Evolutionary conservation across 2,113 vertebrate genomes (phyloP).

Genomic region (Crotalus horridus): DNA sequence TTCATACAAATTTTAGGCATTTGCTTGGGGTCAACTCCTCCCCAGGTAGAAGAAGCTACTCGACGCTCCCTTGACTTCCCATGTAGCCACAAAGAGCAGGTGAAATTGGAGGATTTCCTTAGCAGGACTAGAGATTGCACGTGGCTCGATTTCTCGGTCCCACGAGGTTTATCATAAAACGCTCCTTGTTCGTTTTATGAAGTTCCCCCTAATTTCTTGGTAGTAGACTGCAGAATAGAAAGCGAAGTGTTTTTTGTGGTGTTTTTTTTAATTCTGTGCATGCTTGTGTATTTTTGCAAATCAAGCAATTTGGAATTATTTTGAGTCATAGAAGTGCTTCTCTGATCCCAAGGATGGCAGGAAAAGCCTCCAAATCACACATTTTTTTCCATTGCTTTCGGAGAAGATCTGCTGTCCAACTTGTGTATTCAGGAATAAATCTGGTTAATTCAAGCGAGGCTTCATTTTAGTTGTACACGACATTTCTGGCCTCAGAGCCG

Average conservation of each 20-base stretch:
- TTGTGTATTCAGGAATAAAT: background rate
- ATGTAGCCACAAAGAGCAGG: background rate
- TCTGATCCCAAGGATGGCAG: background rate
- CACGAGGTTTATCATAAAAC: background rate
- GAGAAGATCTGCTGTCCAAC: background rate
- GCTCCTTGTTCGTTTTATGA: background rate
- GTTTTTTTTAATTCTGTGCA: background rate
- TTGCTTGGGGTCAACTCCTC: background rate
- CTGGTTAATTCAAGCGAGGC: background rate
- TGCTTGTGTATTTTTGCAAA: conserved; percentile 19
- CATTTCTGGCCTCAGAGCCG: background rate
- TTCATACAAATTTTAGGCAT: background rate
- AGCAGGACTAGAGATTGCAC: background rate
- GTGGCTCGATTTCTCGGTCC: background rate
- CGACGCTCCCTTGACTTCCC: background rate
- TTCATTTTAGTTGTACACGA: background rate
- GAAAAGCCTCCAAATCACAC: background rate
- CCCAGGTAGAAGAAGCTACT: background rate
- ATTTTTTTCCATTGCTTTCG: background rate
- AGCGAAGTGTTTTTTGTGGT: background rate
- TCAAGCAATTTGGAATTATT: conserved; percentile 30
- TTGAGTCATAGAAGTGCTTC: conserved; percentile 28
- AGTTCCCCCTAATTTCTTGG: background rate
- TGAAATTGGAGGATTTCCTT: background rate
- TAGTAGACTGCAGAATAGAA: background rate